Evolutionary conservation across 2,113 vertebrate species (phyloP).

Genomic region (Notothenia rossii): DNA sequence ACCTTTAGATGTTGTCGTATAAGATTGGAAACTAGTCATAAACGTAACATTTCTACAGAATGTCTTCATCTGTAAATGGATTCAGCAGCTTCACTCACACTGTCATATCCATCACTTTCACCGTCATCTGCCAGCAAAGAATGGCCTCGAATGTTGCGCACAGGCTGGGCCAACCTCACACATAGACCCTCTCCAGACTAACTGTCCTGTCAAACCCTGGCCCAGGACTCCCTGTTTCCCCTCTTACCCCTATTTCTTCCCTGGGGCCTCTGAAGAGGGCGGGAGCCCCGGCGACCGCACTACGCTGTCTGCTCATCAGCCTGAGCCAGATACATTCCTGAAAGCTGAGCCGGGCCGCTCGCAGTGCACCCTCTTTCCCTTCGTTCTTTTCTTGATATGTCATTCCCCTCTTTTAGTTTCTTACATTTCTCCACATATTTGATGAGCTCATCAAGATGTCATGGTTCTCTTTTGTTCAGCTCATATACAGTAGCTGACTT

Average conservation of each 20-base stretch:
- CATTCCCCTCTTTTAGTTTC: slow-evolving; percentile 46
- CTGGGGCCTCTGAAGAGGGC: slow-evolving; percentile 77
- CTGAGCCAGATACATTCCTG: slow-evolving; percentile 85
- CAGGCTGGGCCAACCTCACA: slow-evolving; percentile 37
- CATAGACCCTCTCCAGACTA: slow-evolving; percentile 17
- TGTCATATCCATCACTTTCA: slow-evolving; percentile 66
- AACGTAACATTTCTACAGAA: slow-evolving; percentile 26
- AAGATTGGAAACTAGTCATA: slow-evolving; percentile 44
- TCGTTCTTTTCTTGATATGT: slow-evolving; percentile 58
- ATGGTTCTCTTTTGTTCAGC: slow-evolving; percentile 3
- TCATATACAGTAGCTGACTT: not conserved
- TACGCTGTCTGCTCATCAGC: slow-evolving; percentile 75
- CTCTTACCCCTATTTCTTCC: slow-evolving; percentile 71
- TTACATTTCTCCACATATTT: slow-evolving; percentile 10
- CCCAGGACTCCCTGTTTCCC: slow-evolving; percentile 67
- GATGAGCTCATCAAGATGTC: slow-evolving; percentile 2
- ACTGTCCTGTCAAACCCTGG: slow-evolving; percentile 46
- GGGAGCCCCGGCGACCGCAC: slow-evolving; percentile 79
- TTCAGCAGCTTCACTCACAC: slow-evolving; percentile 59
- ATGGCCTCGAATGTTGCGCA: slow-evolving; percentile 1
- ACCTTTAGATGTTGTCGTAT: slow-evolving; percentile 23
- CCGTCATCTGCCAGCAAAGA: slow-evolving; percentile 37
- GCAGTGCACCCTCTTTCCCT: slow-evolving; percentile 65
- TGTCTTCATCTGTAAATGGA: slow-evolving; percentile 55
- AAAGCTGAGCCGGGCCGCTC: slow-evolving; percentile 78